These are phyloP conservation scores for Syndactyla subalaris DNA, from an alignment of 2,797 vertebrate genomes.

Conservation along the genomic window DNA sequence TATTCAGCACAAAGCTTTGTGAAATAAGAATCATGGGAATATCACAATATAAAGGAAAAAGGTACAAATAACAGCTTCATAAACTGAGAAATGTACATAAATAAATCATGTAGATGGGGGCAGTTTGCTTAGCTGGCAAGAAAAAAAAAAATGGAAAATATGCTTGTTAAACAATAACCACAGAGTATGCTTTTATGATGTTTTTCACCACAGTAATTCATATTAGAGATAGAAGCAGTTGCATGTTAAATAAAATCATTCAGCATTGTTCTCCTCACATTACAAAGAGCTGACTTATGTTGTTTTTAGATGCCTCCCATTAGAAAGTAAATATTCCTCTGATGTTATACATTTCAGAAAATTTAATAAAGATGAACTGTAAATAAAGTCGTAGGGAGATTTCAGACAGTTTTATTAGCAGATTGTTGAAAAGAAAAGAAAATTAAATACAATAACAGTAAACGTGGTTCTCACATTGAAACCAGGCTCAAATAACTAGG, in stretches of 20 bases:
- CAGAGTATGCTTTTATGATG: slow-evolving; percentile 84
- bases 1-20: slow-evolving; percentile 84
- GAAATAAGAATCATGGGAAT: slow-evolving; percentile 84
- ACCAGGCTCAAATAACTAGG: slow-evolving; percentile 85
- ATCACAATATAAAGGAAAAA: slow-evolving; percentile 81
- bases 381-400: slow-evolving; percentile 81
- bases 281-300: slow-evolving; percentile 85
- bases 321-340: slow-evolving; percentile 84
- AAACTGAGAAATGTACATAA: slow-evolving; percentile 85
- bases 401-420: slow-evolving; percentile 89
- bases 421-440: slow-evolving; percentile 87
- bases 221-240: slow-evolving; percentile 84
- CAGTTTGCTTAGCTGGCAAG: slow-evolving; percentile 85
- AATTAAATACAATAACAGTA: slow-evolving; percentile 87
- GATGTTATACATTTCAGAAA: slow-evolving; percentile 78
- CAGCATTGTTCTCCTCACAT: slow-evolving; percentile 78
- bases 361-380: slow-evolving; percentile 81
- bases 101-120: slow-evolving; percentile 87
- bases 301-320: slow-evolving; percentile 83
- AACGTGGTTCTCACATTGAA: slow-evolving; percentile 86
- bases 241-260: slow-evolving; percentile 86
- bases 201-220: slow-evolving; percentile 84
- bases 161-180: slow-evolving; percentile 89
- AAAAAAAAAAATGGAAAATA: slow-evolving; percentile 84
- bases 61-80: slow-evolving; percentile 85